phyloP scores from a whole-genome alignment of 64 coral and sea anemone species.

The Stylophora pistillata region DNA sequence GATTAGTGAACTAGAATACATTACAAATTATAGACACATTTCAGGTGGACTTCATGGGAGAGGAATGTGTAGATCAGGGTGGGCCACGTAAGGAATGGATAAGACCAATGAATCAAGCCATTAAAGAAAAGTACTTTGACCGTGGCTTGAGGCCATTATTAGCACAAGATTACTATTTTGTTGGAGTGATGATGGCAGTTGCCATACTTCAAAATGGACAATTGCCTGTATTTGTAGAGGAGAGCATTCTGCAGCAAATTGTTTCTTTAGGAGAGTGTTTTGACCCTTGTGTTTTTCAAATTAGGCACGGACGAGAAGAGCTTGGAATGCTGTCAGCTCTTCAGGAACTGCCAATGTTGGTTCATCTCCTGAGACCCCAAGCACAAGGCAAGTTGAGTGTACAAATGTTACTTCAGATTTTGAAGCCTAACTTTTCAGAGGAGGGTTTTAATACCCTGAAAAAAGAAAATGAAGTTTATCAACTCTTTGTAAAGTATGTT shows the following conservation, averaged over 20 bases:
- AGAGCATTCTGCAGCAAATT: slow-evolving; percentile 24
- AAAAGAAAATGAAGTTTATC: slow-evolving; percentile 69
- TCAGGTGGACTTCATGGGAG: slow-evolving; percentile 66
- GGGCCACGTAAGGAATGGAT: background rate
- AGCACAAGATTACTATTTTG: slow-evolving; percentile 14
- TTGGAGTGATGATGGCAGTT: slow-evolving; percentile 28
- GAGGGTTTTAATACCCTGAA: slow-evolving; percentile 51
- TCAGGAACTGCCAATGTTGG: slow-evolving; percentile 25
- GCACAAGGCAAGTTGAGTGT: slow-evolving; percentile 30
- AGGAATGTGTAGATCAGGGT: slow-evolving; percentile 15
- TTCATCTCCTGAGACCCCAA: slow-evolving; percentile 50
- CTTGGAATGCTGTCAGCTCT: slow-evolving; percentile 53
- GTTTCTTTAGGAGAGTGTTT: slow-evolving; percentile 1
- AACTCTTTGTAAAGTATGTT: slow-evolving; percentile 60
- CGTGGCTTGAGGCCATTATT: background rate
- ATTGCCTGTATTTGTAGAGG: slow-evolving; percentile 22
- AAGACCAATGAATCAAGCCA: no score
- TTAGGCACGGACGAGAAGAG: slow-evolving; percentile 39
- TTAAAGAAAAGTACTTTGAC: no score
- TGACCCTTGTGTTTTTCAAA: slow-evolving; percentile 52
- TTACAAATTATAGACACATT: slow-evolving; percentile 53
- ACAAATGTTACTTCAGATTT: slow-evolving; percentile 43
- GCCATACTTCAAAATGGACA: background rate
- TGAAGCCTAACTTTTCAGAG: slow-evolving; percentile 54
- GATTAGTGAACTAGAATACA: slow-evolving; percentile 64